Percentiles rank a stretch among this genome's conserved stretches.
Conservation (phyloP, 2,888 invertebrate genomes). For the Anthrax anthrax region DNA sequence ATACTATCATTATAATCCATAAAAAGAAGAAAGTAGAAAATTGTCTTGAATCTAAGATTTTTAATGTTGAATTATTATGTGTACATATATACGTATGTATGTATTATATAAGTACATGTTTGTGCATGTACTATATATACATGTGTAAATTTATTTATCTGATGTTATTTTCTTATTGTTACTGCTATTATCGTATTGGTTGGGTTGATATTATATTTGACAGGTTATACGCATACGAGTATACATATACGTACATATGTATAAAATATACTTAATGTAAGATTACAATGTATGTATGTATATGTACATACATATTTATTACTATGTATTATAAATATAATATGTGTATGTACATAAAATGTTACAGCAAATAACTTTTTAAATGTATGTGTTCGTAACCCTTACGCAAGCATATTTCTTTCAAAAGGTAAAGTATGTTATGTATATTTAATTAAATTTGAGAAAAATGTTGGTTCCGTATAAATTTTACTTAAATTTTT, state of each 20-base stretch:
- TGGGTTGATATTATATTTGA: neutral
- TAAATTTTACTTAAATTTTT: constrained; percentile 6
- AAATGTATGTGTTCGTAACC: neutral
- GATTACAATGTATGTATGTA: too few species aligned
- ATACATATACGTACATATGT: neutral
- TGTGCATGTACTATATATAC: too few species aligned
- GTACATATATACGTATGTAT: too few species aligned
- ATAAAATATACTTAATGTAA: too few species aligned
- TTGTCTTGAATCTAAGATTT: too few species aligned
- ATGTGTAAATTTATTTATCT: neutral
- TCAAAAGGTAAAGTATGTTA: neutral
- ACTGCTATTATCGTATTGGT: neutral
- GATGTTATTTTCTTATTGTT: too few species aligned
- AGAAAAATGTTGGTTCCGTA: constrained; percentile 4
- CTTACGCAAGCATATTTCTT: neutral
- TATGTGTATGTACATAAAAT: neutral
- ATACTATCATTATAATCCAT: too few species aligned
- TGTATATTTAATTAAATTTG: constrained; percentile 8
- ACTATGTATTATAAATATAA: neutral
- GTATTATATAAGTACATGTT: too few species aligned
- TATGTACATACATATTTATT: too few species aligned
- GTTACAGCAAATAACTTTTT: too few species aligned
- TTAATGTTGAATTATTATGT: too few species aligned
- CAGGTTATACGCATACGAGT: neutral
- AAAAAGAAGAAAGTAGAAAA: too few species aligned